phyloP scores from a whole-genome alignment of 1,140 invertebrate genomes.

The Cydia splendana region DNA sequence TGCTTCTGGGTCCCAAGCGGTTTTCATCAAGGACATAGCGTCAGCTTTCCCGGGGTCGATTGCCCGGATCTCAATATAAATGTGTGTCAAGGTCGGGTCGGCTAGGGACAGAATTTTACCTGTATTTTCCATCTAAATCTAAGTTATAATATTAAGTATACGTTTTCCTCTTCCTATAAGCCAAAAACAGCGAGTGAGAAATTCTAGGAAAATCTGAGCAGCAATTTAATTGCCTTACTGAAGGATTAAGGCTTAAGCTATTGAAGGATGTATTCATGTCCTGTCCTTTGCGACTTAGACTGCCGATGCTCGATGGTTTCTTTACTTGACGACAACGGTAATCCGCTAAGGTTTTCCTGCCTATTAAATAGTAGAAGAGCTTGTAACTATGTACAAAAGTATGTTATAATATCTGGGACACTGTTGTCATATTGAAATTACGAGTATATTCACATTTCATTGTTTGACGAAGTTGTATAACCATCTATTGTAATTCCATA shows the following conservation, averaged over 20 bases:
- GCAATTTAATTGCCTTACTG: neutral
- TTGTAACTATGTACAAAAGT: neutral
- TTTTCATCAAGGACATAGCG: neutral
- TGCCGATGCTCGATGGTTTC: neutral
- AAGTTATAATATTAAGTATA: too few relatives aligned
- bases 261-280: neutral
- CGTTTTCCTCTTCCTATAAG: too few relatives aligned
- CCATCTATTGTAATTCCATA: too few relatives aligned
- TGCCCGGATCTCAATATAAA: conserved; percentile 14
- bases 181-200: too few relatives aligned
- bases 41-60: neutral
- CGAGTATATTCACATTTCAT: neutral
- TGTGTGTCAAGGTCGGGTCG: conserved; percentile 18
- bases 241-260: neutral
- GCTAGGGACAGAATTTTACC: neutral
- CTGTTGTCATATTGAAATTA: too few relatives aligned
- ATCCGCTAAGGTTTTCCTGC: neutral
- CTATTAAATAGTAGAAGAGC: neutral
- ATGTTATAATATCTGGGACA: neutral
- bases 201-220: neutral
- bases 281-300: neutral
- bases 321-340: neutral
- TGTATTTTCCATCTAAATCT: neutral
- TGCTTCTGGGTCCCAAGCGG: neutral
- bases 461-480: neutral